phyloP scores from a whole-genome alignment of 2,797 vertebrate genomes.

The Falco novaeseelandiae region DNA sequence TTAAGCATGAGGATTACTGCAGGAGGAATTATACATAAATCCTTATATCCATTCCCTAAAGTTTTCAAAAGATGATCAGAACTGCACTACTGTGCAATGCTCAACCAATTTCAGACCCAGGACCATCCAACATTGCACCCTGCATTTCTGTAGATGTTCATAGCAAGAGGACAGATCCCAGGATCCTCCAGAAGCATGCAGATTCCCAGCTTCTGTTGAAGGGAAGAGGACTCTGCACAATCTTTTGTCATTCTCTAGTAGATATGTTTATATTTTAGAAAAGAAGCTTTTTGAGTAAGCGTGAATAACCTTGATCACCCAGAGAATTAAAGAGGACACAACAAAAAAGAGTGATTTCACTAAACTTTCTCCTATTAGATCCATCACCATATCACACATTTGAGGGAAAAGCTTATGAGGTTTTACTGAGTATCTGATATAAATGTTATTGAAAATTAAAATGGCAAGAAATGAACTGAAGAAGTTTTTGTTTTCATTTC shows the following conservation, averaged over 20 bases:
- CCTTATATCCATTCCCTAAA: not conserved
- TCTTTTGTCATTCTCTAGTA: not conserved
- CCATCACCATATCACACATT: not conserved
- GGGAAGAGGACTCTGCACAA: not conserved
- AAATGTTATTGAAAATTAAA: conserved; percentile 2
- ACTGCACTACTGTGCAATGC: not conserved
- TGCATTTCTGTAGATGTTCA: not conserved
- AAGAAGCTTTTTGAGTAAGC: not conserved
- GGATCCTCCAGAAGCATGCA: not conserved
- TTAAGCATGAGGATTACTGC: not conserved
- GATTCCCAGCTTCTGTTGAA: not conserved
- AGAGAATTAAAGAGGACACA: not conserved
- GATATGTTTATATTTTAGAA: not conserved
- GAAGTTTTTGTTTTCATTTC: not conserved
- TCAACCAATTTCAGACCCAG: not conserved
- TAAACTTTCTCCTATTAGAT: not conserved
- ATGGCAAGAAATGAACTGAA: not conserved
- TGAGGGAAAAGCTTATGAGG: not conserved
- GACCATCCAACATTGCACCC: no score
- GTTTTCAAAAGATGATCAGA: not conserved
- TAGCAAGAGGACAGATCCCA: not conserved
- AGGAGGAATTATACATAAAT: not conserved
- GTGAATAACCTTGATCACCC: not conserved
- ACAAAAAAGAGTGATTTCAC: not conserved
- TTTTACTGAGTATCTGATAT: not conserved